phyloP scores from a whole-genome alignment of 2,888 invertebrate species.

The Tromatobia lineatoria region DNA sequence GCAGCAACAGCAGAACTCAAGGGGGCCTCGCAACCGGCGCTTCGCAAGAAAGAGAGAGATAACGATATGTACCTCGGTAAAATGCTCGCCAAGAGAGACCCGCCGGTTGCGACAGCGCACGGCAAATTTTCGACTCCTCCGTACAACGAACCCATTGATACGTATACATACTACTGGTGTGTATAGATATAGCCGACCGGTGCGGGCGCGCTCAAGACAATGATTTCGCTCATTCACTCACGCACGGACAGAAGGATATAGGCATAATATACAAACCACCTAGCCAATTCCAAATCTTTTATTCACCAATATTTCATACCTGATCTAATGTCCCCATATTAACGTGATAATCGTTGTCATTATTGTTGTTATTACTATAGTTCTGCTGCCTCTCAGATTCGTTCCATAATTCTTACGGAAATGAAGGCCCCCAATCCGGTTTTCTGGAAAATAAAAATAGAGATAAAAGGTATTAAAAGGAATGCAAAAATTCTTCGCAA shows the following conservation, averaged over 20 bases:
- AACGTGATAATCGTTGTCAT: constrained; percentile 26
- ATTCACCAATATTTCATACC: constrained; percentile 21
- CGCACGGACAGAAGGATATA: neutral
- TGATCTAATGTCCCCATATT: constrained; percentile 19
- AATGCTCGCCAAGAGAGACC: constrained; percentile 45
- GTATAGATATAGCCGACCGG: constrained; percentile 37
- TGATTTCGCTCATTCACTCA: constrained; percentile 60
- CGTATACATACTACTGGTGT: constrained; percentile 41
- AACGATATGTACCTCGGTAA: constrained; percentile 50
- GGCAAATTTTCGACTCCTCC: constrained; percentile 66
- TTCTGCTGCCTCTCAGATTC: neutral
- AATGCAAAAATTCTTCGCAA: constrained; percentile 12
- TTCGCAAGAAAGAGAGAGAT: constrained; percentile 40
- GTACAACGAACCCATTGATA: constrained; percentile 69
- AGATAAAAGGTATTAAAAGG: constrained; percentile 17
- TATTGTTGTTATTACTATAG: constrained; percentile 45
- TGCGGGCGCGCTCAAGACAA: constrained; percentile 46
- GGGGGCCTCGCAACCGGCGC: constrained; percentile 48
- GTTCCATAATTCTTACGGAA: constrained; percentile 16
- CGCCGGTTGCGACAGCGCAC: constrained; percentile 32
- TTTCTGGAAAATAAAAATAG: constrained; percentile 15
- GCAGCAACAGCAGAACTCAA: constrained; percentile 45
- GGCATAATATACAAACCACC: neutral
- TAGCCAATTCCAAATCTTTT: constrained; percentile 15
- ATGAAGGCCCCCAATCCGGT: constrained; percentile 39